Evolutionary conservation across 2,888 invertebrate species (phyloP), one percentile per base, ranked within the genome.

Genomic region (Rhodophaea formosa): DNA sequence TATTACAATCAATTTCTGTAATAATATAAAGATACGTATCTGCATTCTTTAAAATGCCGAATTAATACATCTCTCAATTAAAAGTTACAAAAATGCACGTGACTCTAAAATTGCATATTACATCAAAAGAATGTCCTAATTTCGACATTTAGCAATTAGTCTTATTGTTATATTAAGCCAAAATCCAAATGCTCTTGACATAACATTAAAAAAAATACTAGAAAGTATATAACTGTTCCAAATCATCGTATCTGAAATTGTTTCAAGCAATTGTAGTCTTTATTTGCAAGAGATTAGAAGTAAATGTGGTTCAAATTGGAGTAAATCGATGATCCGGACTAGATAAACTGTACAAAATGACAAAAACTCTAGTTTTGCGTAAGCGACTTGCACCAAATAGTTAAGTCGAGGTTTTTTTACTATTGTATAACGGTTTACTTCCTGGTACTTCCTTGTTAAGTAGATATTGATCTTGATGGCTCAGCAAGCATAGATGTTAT

Each of bases 321-420:
- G 35, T 0, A 5, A 46, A 14, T 43, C 59, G 32, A 54, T 58
- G 49, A 56, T 51, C 58, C 53, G 56, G 16, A 42, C 45, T 52
- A 51, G 59, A 53, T 59, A 45, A 62, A 58, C 59, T 54, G 56
- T 56, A 56, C 54, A 56, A 58, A 51, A 30, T 45, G 49, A 56
- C 52, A 57, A 59, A 52, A 58, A 62, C 56, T 15, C 3, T 12
- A 39, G 17, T n/a, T 42, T 23, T 49, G 49, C 49, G 49, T 32
- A 49, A 49, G 49, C 32, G 10, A 15, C 10, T 47, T 49, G 49
- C 10, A 16, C 49, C 30, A 15, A 57, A 59, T 17, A 59, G 49
- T 51, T 49, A 43, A 43, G 43, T 10, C 43, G 5, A 39, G n/a
- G n/a, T 56, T 56, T 47, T 56, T 56, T 47, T 52, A 55, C 53